Base-by-base conservation (phyloP, 2,113 vertebrate species). In the Eudyptes chrysolophus region DNA sequence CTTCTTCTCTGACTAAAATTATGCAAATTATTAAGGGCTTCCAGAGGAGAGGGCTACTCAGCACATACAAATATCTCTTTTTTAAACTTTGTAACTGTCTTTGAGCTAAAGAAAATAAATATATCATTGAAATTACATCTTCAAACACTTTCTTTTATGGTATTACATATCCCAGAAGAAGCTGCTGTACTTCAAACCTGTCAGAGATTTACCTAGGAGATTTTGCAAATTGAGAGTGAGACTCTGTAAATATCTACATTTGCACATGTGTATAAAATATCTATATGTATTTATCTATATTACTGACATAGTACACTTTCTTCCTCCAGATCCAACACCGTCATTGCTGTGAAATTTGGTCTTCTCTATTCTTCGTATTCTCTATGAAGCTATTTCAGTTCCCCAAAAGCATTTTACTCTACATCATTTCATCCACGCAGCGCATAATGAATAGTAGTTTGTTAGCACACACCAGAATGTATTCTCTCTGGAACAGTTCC, bases 191-290 rank as follows among this genome's bases (percentile, higher is more conserved):
- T 72, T 93, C 64, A 82, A 85, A 76, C 24, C 14, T 42, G 40
- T 40, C 29, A 44, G n/a, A 65, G 18, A 51, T 51, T 70, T 75
- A 54, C 21, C 29, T 3, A 66, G n/a, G 17, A 65, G 14, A 49
- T 77, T 77, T 77, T 88, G 10, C 20, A 72, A 72, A 71, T 0
- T 48, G 17, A 79, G 13, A 38, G 10, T 77, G 54, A 13, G 18
- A 82, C 49, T 74, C 49, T 77, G 21, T 58, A 81, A 64, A 72
- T 55, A 70, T 7, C 25, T 60, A 27, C 19, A 34, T 61, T 82
- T 54, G 5, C 0, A 0, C 14, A 26, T 46, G 8, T 66, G 29
- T 32, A 46, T 49, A 66, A 58, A 44, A 30, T 24, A 72, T 10
- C 11, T 54, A 6, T 29, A 75, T 17, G 22, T 36, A 38, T 64